Percentiles rank a stretch among this genome's conserved stretches.
phyloP scores from a whole-genome alignment of 1,140 invertebrate species.

The Rhynchophorus ferrugineus region DNA sequence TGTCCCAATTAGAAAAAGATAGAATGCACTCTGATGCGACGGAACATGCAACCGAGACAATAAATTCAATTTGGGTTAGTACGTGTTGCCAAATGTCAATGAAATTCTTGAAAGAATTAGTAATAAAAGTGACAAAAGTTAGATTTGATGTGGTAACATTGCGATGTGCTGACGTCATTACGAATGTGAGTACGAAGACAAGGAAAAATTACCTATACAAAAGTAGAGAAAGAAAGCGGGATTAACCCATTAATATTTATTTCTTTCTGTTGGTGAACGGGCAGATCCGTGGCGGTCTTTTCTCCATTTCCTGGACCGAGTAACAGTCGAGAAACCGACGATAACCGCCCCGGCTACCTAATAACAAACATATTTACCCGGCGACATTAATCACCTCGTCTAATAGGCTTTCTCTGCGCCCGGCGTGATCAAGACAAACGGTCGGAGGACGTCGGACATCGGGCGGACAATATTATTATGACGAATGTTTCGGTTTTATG shows the following conservation, averaged over 20 bases:
- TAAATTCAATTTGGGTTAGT: too few species aligned
- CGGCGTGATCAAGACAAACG: neutral
- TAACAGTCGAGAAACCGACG: neutral
- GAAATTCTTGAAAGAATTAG: too few species aligned
- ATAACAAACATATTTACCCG: neutral
- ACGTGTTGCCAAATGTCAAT: too few species aligned
- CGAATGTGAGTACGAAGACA: too few species aligned
- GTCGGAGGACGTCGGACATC: neutral
- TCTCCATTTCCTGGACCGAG: neutral
- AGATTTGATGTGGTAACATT: too few species aligned
- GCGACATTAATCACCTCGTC: neutral
- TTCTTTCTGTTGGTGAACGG: neutral
- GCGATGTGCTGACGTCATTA: too few species aligned
- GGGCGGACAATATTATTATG: neutral
- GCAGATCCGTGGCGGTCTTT: neutral
- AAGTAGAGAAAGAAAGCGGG: too few species aligned
- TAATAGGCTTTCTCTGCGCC: neutral
- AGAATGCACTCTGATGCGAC: too few species aligned
- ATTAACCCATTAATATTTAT: neutral
- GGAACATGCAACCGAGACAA: too few species aligned
- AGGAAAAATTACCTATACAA: too few species aligned
- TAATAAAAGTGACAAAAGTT: too few species aligned
- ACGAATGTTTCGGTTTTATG: neutral
- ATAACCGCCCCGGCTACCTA: neutral
- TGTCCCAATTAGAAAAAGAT: too few species aligned